Conservation (phyloP, 2,797 vertebrate species). For the Trachurus trachurus region DNA sequence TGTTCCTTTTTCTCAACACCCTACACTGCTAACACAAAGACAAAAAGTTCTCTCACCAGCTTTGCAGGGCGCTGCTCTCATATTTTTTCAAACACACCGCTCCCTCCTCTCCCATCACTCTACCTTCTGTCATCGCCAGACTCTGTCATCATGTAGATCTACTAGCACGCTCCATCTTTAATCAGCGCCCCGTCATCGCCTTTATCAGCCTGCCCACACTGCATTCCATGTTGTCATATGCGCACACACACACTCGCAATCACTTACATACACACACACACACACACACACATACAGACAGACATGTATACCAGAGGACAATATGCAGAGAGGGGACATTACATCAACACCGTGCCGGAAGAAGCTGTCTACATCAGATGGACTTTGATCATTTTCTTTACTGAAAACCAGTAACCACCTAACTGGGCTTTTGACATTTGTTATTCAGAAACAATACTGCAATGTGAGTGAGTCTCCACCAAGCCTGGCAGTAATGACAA, state of each 20-base stretch:
- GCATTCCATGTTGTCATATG: slow-evolving; percentile 72
- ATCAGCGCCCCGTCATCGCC: slow-evolving; percentile 83
- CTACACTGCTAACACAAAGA: slow-evolving; percentile 51
- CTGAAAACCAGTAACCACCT: slow-evolving; percentile 34
- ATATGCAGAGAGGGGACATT: slow-evolving; percentile 36
- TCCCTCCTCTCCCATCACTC: slow-evolving; percentile 42
- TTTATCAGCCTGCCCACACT: slow-evolving; percentile 73
- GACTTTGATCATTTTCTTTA: slow-evolving; percentile 55
- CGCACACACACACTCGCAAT: slow-evolving; percentile 25
- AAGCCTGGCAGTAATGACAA: neutral
- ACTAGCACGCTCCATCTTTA: slow-evolving; percentile 80
- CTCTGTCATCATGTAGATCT: slow-evolving; percentile 79
- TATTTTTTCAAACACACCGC: slow-evolving; percentile 57
- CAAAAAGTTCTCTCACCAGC: slow-evolving; percentile 60
- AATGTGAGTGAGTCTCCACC: neutral
- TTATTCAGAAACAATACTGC: slow-evolving; percentile 11
- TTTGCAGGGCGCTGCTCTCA: slow-evolving; percentile 25
- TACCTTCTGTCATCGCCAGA: slow-evolving; percentile 75
- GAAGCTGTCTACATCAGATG: slow-evolving; percentile 34
- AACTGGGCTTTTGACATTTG: slow-evolving; percentile 29
- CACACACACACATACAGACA: slow-evolving; percentile 16
- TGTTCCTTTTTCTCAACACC: slow-evolving; percentile 60
- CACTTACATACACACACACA: slow-evolving; percentile 21
- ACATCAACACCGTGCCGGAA: slow-evolving; percentile 43
- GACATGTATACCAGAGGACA: slow-evolving; percentile 40